These are phyloP conservation scores for Acanthurus lineatus DNA, from an alignment of 2,797 vertebrate species.

Conservation along the genomic window DNA sequence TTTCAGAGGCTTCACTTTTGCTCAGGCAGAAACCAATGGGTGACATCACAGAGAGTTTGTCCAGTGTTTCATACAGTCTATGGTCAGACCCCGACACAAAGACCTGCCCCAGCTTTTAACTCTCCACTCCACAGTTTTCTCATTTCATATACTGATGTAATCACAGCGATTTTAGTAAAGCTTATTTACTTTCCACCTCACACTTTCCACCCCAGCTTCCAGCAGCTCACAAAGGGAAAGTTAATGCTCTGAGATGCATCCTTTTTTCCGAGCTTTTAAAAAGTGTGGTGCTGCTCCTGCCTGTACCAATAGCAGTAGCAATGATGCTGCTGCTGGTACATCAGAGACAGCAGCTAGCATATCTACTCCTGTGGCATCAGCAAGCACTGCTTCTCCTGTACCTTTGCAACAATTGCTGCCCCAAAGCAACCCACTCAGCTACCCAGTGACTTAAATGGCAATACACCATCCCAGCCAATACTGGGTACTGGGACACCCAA, in stretches of 20 bases:
- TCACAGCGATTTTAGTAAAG: not conserved
- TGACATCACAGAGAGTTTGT: too few species aligned
- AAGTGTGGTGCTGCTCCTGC: not conserved
- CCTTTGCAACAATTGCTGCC: not conserved
- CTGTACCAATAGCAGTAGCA: not conserved
- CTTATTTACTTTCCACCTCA: not conserved
- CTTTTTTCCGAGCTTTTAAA: not conserved
- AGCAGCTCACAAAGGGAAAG: not conserved
- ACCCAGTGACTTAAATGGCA: not conserved
- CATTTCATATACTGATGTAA: too few species aligned
- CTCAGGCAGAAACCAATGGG: too few species aligned
- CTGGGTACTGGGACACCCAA: too few species aligned
- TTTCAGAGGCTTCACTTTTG: too few species aligned
- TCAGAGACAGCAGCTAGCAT: not conserved
- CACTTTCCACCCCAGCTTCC: not conserved
- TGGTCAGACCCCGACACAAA: too few species aligned
- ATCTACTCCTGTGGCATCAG: not conserved
- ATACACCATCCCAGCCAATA: not conserved
- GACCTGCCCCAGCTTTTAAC: not conserved
- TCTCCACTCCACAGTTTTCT: not conserved
- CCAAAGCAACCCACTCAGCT: not conserved
- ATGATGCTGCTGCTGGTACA: not conserved
- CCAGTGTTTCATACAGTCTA: too few species aligned
- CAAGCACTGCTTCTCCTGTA: not conserved
- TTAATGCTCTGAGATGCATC: not conserved